Evolutionary conservation across 2,888 invertebrate genomes (phyloP).

Genomic region (Tethea ocularis): DNA sequence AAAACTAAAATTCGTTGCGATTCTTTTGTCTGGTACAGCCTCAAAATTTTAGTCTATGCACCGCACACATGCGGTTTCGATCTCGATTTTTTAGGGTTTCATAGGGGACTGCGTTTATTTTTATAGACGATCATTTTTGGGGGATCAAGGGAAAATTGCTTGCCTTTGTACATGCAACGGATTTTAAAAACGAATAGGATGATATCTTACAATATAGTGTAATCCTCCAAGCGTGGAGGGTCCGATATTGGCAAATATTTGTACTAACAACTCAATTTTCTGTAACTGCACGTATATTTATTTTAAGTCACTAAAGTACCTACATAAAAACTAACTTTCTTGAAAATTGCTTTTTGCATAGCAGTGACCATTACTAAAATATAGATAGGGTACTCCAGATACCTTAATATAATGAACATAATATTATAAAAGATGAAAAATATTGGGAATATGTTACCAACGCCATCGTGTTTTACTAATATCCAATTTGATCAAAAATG

Average conservation of each 20-base stretch:
- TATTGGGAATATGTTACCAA: too few relatives aligned
- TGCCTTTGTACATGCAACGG: slow-evolving; percentile 59
- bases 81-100: slow-evolving; percentile 66
- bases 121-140: slow-evolving; percentile 72
- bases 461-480: too few relatives aligned
- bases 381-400: too few relatives aligned
- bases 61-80: slow-evolving; percentile 58
- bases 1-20: background rate
- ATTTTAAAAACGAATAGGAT: slow-evolving; percentile 58
- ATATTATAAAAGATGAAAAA: too few relatives aligned
- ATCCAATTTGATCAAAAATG: too few relatives aligned
- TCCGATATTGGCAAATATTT: slow-evolving; percentile 33
- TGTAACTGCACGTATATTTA: background rate
- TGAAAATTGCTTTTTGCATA: too few relatives aligned
- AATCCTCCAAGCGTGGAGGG: slow-evolving; percentile 40
- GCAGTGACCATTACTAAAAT: too few relatives aligned
- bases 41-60: slow-evolving; percentile 55
- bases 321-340: background rate
- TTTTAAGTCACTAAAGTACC: slow-evolving; percentile 12
- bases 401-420: too few relatives aligned
- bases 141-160: slow-evolving; percentile 74
- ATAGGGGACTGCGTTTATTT: slow-evolving; percentile 63
- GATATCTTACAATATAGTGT: slow-evolving; percentile 58
- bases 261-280: slow-evolving; percentile 13
- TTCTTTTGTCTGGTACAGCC: slow-evolving; percentile 15